Evolutionary conservation across 2,797 vertebrate genomes (phyloP), one percentile per base, ranked within the genome.

Genomic region (Tolypeutes matacus): DNA sequence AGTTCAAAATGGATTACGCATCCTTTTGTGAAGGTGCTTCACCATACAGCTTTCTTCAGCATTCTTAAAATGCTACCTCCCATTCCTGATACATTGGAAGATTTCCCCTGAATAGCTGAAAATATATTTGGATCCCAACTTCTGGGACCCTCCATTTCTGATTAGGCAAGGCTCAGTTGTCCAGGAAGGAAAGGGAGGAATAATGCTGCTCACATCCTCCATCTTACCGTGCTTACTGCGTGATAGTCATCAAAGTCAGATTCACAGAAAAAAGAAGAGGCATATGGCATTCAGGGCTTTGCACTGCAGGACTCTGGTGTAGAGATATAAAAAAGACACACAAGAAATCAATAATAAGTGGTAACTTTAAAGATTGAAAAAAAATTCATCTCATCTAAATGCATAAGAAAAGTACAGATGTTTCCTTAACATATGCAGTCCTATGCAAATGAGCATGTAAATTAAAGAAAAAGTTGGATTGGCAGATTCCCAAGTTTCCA

Each of bases 401-500:
- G 49, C 31, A 39, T 75, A 65, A 67, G 58, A 93, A 85, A 94
- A 77, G 64, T 93, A 93, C 51, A 96, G 73, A 92, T 90, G 73
- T 92, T 96, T 78, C 58, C 25, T 92, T 89, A 95, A 64, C 18
- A 64, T 87, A 92, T 95, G 62, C 29, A 86, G 36, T 42, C 42
- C 20, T 95, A 90, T 94, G 75, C 76, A 84, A 97, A 93, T 85
- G 14, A 86, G 83, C 87, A 92, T 89, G 36, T 34, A 95, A 91
- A 91, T 78, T 92, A 84, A 92, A 86, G 5, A 60, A 81, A 95
- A 94, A 91, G 36, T 92, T 92, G 27, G 14, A 78, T 69, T 91
- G 73, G 81, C 56, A 92, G 94, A 95, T 92, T 93, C 36, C 65
- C 90, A 95, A 70, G 78, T 92, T 91, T 96, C 80, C 77, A 94